Conservation (phyloP, 1,140 invertebrate genomes). For the Drosophila sp. region DNA sequence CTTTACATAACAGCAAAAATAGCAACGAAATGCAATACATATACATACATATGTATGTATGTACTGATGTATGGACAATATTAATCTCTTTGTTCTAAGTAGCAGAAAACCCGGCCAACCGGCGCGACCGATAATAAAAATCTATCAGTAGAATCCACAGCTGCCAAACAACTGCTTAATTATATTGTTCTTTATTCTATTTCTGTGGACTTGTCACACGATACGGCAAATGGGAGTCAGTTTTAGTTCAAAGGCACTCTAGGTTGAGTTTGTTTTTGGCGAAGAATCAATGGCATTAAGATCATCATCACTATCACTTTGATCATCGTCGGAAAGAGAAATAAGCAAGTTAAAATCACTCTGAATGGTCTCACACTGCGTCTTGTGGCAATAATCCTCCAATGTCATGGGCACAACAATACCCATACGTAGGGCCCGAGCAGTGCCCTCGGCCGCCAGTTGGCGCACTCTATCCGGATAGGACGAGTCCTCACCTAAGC, state of each 20-base stretch:
- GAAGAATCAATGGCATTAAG: no score
- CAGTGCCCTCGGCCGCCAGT: conserved; percentile 95
- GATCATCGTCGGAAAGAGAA: no score
- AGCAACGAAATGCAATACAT: background rate
- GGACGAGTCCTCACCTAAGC: conserved; percentile 97
- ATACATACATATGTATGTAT: no score
- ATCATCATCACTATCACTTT: no score
- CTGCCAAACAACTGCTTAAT: background rate
- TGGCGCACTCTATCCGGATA: conserved; percentile 99
- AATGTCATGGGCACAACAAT: conserved; percentile 97
- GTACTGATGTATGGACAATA: background rate
- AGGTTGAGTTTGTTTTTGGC: no score
- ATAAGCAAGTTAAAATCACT: no score
- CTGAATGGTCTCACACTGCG: no score
- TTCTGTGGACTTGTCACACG: no score
- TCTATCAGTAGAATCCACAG: background rate
- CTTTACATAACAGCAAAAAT: conserved; percentile 5
- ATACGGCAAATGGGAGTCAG: no score
- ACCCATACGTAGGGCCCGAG: conserved; percentile 97
- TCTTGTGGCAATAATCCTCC: conserved; percentile 95
- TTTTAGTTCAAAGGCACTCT: no score
- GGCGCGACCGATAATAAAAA: conserved; percentile 1
- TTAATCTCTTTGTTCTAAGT: conserved; percentile 5
- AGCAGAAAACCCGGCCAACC: background rate
- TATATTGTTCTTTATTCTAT: background rate